phyloP scores from a whole-genome alignment of 2,797 vertebrate species.

The Thamnophis elegans region DNA sequence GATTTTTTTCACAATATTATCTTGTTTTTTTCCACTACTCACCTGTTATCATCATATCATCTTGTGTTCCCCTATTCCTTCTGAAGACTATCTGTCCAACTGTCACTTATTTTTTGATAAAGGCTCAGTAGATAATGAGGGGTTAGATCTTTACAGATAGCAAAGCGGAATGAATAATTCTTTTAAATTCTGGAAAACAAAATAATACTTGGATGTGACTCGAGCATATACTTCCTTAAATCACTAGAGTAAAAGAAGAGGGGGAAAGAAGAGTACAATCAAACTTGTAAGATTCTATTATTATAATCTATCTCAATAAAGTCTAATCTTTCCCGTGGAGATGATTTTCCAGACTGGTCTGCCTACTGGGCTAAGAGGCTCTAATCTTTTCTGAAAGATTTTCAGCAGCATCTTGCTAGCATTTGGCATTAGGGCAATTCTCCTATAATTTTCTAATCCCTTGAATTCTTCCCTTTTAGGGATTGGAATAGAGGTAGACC shows the following conservation, averaged over 20 bases:
- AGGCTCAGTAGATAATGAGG: background rate
- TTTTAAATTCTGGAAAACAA: background rate
- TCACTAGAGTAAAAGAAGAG: background rate
- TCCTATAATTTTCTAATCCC: background rate
- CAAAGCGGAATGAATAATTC: background rate
- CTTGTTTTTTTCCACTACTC: background rate
- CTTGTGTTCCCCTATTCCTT: background rate
- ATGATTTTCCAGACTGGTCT: background rate
- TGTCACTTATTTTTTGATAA: background rate
- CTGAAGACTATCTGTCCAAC: background rate
- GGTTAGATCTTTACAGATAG: background rate
- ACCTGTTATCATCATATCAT: background rate
- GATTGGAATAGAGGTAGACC: background rate
- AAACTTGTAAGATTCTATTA: background rate
- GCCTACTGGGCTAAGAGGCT: background rate
- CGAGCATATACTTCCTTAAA: background rate
- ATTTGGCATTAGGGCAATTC: background rate
- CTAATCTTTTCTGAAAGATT: background rate
- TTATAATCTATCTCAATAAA: background rate
- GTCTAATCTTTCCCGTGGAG: background rate
- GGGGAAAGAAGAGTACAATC: background rate
- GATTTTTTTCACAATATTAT: background rate
- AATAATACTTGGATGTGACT: background rate
- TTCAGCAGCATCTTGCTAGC: background rate
- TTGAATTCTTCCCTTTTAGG: background rate